Evolutionary conservation across 2,113 vertebrate species (phyloP).

Genomic region (Triplophysa tibetana): DNA sequence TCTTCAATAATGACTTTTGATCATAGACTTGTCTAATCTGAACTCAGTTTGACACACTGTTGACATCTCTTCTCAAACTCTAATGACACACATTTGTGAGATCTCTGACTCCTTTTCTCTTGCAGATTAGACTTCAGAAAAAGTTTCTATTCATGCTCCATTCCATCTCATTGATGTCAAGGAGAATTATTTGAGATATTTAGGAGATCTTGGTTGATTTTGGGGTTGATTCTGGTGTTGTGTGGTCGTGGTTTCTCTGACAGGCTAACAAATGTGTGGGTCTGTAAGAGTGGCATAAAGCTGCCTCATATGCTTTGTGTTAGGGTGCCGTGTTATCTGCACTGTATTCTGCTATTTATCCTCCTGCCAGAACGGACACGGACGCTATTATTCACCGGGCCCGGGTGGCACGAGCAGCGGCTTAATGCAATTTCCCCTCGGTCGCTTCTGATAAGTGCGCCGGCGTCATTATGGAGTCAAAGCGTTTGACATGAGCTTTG

Average conservation of each 20-base stretch:
- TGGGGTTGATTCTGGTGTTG: not conserved
- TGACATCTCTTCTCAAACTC: no score
- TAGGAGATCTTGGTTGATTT: no score
- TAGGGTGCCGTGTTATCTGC: constrained; percentile 68
- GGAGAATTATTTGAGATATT: no score
- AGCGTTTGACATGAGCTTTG: constrained; percentile 33
- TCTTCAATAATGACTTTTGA: no score
- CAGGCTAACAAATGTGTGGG: constrained; percentile 64
- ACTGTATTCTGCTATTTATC: constrained; percentile 72
- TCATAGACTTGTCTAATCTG: no score
- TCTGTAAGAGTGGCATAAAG: constrained; percentile 48
- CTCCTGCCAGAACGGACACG: constrained; percentile 69
- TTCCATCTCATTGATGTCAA: no score
- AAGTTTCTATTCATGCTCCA: no score
- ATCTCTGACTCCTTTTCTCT: no score
- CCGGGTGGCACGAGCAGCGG: constrained; percentile 14
- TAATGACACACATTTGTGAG: no score
- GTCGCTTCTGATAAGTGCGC: constrained; percentile 47
- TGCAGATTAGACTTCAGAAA: no score
- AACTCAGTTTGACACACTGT: no score
- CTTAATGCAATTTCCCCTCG: constrained; percentile 55
- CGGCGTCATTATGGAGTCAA: constrained; percentile 50
- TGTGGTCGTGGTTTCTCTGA: constrained; percentile 37
- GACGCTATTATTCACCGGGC: constrained; percentile 71
- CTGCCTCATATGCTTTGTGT: constrained; percentile 61